phyloP scores from a whole-genome alignment of 2,113 vertebrate species.

The Apodemus speciosus region DNA sequence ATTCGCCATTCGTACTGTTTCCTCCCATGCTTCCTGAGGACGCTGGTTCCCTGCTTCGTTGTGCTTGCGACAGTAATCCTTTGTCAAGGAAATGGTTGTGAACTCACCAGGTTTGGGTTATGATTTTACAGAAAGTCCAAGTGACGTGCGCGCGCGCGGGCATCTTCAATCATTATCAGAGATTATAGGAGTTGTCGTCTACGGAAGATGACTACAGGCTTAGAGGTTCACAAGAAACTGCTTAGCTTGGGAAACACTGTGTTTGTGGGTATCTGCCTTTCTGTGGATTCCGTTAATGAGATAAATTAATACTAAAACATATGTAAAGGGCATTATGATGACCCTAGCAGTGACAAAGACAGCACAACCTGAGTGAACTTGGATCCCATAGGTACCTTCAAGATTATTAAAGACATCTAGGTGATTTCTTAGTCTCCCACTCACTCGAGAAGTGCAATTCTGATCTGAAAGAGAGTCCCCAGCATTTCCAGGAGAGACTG shows the following conservation, averaged over 20 bases:
- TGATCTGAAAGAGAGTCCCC: slow-evolving; percentile 57
- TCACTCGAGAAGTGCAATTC: slow-evolving; percentile 66
- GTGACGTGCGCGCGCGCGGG: slow-evolving; percentile 63
- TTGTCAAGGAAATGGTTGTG: slow-evolving; percentile 76
- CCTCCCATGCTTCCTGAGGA: slow-evolving; percentile 70
- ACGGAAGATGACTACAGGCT: slow-evolving; percentile 73
- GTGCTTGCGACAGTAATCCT: slow-evolving; percentile 71
- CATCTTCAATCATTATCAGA: slow-evolving; percentile 73
- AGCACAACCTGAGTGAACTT: background rate
- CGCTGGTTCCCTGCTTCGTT: slow-evolving; percentile 71
- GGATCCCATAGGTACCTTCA: slow-evolving; percentile 50
- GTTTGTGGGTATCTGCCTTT: slow-evolving; percentile 59
- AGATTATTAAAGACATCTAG: slow-evolving; percentile 62
- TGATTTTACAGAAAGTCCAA: slow-evolving; percentile 76
- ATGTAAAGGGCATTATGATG: background rate
- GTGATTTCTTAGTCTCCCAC: slow-evolving; percentile 63
- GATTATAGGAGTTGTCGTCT: slow-evolving; percentile 69
- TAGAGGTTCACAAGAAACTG: slow-evolving; percentile 61
- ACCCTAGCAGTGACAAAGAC: background rate
- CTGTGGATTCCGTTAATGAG: slow-evolving; percentile 47
- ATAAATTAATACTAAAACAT: slow-evolving; percentile 69
- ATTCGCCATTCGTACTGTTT: slow-evolving; percentile 76
- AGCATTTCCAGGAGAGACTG: slow-evolving; percentile 48
- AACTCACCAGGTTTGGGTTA: slow-evolving; percentile 75
- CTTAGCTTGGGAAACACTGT: slow-evolving; percentile 45